Evolutionary conservation across 1,140 invertebrate species (phyloP).

Genomic region (Drusus annulatus): DNA sequence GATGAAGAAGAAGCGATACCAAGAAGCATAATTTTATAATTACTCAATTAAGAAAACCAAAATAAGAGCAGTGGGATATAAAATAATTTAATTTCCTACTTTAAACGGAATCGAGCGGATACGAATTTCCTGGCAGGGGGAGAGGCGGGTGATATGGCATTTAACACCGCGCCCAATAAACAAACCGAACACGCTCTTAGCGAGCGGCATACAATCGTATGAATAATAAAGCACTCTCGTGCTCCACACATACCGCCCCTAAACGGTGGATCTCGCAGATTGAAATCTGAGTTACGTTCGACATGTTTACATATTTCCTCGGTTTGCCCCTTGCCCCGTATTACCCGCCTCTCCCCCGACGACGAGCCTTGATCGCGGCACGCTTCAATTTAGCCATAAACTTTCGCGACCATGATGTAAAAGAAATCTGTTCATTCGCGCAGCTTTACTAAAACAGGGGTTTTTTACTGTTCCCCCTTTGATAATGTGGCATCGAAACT

Average conservation of each 20-base stretch:
- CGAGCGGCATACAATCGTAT: conserved; percentile 55
- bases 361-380: conserved; percentile 9
- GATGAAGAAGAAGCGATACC: too few species aligned
- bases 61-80: too few species aligned
- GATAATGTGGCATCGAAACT: too few species aligned
- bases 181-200: conserved; percentile 46
- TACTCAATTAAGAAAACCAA: too few species aligned
- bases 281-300: conserved; percentile 60
- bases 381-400: background rate
- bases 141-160: conserved; percentile 48
- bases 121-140: conserved; percentile 39
- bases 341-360: conserved; percentile 1
- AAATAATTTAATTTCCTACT: too few species aligned
- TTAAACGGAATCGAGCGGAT: conserved; percentile 33
- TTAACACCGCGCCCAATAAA: conserved; percentile 57
- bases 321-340: conserved; percentile 42
- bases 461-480: background rate
- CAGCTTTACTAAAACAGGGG: too few species aligned
- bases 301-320: conserved; percentile 60
- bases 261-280: conserved; percentile 52
- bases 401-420: background rate
- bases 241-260: conserved; percentile 39
- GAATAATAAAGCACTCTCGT: conserved; percentile 58
- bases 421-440: background rate
- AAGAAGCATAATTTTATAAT: too few species aligned